phyloP scores from a whole-genome alignment of 2,888 invertebrate genomes.

The Eretmocerus hayati region DNA sequence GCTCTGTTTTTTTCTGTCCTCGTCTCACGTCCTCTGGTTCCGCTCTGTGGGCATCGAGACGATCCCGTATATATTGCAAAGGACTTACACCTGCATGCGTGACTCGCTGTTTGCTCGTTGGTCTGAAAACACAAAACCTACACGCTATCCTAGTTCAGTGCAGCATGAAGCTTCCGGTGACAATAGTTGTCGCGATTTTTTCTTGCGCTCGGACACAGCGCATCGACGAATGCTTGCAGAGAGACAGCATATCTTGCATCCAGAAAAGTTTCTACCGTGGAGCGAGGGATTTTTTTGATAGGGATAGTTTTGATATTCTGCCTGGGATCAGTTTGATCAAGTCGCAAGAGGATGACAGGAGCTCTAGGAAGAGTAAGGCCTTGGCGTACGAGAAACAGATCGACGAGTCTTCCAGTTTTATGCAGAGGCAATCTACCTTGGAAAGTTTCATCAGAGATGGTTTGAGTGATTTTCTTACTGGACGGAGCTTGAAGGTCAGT shows the following conservation, averaged over 20 bases:
- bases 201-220: conserved; percentile 33
- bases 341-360: conserved; percentile 28
- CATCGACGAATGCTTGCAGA: conserved; percentile 53
- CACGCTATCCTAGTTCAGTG: not conserved
- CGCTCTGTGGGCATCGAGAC: not conserved
- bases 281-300: conserved; percentile 54
- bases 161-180: conserved; percentile 3
- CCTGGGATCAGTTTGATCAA: conserved; percentile 52
- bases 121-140: conserved; percentile 4
- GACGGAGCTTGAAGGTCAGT: conserved; percentile 47
- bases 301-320: conserved; percentile 52
- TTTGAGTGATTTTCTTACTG: conserved; percentile 52
- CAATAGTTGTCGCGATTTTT: not conserved
- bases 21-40: not conserved
- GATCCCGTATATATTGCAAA: conserved; percentile 10
- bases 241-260: conserved; percentile 59
- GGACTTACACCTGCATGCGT: conserved; percentile 14
- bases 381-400: conserved; percentile 48
- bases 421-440: conserved; percentile 52
- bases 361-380: conserved; percentile 47
- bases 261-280: conserved; percentile 55
- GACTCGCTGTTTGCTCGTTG: conserved; percentile 8
- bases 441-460: conserved; percentile 54
- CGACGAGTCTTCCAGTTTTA: conserved; percentile 49
- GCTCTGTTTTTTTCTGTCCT: not conserved